Conservation (phyloP, 1,140 invertebrate species). For the Euura lappo region DNA sequence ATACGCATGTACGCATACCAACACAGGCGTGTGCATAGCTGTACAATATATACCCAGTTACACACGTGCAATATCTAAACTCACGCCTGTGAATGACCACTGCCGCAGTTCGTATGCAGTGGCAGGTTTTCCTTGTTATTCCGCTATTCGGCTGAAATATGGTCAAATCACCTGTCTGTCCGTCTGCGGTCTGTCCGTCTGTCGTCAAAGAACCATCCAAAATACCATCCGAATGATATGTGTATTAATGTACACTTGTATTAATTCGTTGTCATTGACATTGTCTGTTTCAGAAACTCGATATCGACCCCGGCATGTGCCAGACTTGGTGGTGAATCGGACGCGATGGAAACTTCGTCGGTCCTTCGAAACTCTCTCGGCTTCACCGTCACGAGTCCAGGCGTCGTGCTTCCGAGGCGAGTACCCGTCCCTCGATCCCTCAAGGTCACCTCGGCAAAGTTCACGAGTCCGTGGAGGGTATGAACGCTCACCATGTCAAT, state of each 20-base stretch:
- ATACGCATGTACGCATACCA: background rate
- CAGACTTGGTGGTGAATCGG: slow-evolving; percentile 43
- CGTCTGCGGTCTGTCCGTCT: too few relatives aligned
- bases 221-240: too few relatives aligned
- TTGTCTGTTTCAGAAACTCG: slow-evolving; percentile 27
- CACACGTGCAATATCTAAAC: too few relatives aligned
- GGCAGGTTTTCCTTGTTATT: too few relatives aligned
- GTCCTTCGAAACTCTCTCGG: slow-evolving; percentile 36
- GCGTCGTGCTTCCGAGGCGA: slow-evolving; percentile 29
- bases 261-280: too few relatives aligned
- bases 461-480: slow-evolving; percentile 52
- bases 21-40: background rate
- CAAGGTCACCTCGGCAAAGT: slow-evolving; percentile 32
- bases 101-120: too few relatives aligned
- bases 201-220: too few relatives aligned
- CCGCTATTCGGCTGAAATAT: too few relatives aligned
- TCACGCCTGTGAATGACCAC: too few relatives aligned
- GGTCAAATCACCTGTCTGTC: too few relatives aligned
- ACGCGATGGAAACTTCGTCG: slow-evolving; percentile 49
- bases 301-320: slow-evolving; percentile 40
- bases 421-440: background rate
- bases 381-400: slow-evolving; percentile 34
- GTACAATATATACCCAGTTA: background rate
- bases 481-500: slow-evolving; percentile 58
- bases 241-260: too few relatives aligned